Conservation (phyloP, 1,140 invertebrate species). For the Anastrepha ludens region DNA sequence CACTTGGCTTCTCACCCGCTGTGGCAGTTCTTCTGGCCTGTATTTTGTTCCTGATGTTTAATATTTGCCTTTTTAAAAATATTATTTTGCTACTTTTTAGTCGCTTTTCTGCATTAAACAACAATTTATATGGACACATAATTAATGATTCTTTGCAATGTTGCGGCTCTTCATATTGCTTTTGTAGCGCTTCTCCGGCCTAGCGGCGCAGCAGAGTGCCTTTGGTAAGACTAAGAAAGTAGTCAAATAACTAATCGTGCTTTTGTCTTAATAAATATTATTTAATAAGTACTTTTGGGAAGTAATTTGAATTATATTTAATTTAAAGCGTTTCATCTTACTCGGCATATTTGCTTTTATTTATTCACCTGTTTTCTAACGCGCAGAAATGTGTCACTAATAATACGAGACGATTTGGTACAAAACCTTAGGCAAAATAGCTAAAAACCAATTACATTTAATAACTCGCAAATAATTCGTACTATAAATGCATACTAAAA, state of each 20-base stretch:
- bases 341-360: background rate
- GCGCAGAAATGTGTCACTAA: too few relatives aligned
- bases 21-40: conserved; percentile 33
- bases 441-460: too few relatives aligned
- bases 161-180: background rate
- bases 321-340: conserved; percentile 17
- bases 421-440: too few relatives aligned
- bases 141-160: conserved; percentile 15
- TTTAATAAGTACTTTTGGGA: conserved; percentile 39
- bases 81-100: background rate
- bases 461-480: too few relatives aligned
- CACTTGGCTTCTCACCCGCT: conserved; percentile 6
- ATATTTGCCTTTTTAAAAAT: background rate
- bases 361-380: too few relatives aligned
- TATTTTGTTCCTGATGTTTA: background rate
- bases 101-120: background rate
- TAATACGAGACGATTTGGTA: too few relatives aligned
- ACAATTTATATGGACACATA: conserved; percentile 42
- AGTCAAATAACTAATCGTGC: background rate
- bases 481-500: too few relatives aligned
- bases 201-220: background rate
- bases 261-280: conserved; percentile 42
- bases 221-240: background rate
- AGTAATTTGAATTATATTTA: conserved; percentile 28
- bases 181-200: background rate